Percentiles rank a stretch among this genome's conserved stretches.
These are phyloP conservation scores for Lanius ludovicianus DNA, from an alignment of 2,113 vertebrate genomes.

Conservation along the genomic window DNA sequence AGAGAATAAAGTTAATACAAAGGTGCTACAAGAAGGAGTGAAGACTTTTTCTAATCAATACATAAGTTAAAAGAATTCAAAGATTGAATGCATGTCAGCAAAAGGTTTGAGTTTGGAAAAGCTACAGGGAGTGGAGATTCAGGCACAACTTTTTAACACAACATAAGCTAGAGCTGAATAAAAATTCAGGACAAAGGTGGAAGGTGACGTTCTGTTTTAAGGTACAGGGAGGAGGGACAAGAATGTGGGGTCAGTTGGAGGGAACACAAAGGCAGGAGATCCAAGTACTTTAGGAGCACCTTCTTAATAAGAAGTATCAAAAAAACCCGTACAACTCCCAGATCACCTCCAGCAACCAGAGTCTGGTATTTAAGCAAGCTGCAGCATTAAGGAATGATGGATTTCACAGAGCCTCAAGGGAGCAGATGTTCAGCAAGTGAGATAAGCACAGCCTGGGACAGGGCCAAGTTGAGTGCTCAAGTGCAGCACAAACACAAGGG, in stretches of 20 bases:
- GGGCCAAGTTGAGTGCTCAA: accelerated
- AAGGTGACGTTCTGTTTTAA: neutral
- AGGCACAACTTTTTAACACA: neutral
- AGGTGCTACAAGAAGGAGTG: neutral
- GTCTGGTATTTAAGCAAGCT: neutral
- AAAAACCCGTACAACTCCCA: accelerated
- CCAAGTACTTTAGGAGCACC: neutral
- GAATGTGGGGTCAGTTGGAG: accelerated
- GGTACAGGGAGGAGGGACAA: neutral
- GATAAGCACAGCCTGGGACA: neutral
- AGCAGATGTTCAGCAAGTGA: neutral
- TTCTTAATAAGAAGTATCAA: neutral
- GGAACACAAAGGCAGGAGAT: neutral
- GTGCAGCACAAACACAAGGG: neutral
- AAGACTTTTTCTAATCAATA: neutral
- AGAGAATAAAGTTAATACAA: neutral
- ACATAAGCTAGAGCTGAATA: neutral
- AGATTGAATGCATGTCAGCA: neutral
- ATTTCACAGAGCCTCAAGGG: neutral
- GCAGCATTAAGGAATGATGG: neutral
- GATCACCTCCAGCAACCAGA: accelerated
- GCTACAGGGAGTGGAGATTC: neutral
- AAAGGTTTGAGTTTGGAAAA: neutral
- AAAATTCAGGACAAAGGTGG: neutral
- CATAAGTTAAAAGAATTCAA: neutral